Percentiles rank a stretch among this genome's conserved stretches.
Conservation (phyloP, 2,113 vertebrate species). For the Psittacus erithacus region DNA sequence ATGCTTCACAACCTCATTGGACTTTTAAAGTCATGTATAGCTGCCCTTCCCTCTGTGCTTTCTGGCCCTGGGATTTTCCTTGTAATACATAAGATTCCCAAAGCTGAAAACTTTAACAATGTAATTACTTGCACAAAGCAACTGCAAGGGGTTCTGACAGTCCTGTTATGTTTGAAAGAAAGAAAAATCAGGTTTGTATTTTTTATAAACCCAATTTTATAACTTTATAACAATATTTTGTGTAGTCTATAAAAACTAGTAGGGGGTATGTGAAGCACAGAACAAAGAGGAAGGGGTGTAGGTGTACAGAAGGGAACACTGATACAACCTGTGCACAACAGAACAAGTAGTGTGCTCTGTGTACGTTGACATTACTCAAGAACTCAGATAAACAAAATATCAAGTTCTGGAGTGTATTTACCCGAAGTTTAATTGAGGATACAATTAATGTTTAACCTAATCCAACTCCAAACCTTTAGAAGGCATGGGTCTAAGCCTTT, state of each 20-base stretch:
- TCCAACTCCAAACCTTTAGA: background rate
- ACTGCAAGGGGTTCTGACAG: background rate
- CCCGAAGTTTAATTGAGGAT: background rate
- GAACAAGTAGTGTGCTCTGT: background rate
- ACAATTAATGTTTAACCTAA: background rate
- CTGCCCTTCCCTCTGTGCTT: background rate
- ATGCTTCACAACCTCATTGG: background rate
- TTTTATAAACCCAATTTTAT: background rate
- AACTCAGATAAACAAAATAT: background rate
- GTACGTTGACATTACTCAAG: background rate
- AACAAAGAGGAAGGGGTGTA: background rate
- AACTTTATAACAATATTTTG: too few species aligned
- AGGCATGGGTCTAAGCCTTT: background rate
- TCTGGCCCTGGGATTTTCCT: background rate
- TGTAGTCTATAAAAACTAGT: background rate
- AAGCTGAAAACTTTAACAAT: background rate
- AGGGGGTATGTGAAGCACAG: background rate
- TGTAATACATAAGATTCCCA: background rate
- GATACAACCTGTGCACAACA: background rate
- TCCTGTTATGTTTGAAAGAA: background rate
- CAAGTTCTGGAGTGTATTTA: background rate
- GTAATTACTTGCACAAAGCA: background rate
- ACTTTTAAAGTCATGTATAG: background rate
- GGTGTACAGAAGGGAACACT: background rate
- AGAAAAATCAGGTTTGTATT: rapidly evolving